Percentiles rank a stretch among this genome's conserved stretches.
phyloP scores from a whole-genome alignment of 2,113 vertebrate genomes.

The Phoxinus phoxinus region DNA sequence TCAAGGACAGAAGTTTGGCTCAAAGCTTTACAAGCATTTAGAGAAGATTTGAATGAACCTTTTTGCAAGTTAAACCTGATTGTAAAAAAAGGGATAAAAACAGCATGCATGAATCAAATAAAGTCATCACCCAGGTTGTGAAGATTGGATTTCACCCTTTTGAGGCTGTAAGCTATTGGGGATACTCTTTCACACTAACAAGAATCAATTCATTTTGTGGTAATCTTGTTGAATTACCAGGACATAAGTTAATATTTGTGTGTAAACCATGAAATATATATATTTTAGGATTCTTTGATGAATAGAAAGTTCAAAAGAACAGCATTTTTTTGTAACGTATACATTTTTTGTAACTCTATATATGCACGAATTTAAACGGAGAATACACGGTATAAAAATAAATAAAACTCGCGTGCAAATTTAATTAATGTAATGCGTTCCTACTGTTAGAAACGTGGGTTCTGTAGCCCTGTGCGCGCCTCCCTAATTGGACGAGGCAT shows the following conservation, averaged over 20 bases:
- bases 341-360: not conserved
- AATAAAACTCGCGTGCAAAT: too few species aligned
- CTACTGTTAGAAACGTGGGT: too few species aligned
- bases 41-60: not conserved
- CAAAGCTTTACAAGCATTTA: not conserved
- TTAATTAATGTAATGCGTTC: too few species aligned
- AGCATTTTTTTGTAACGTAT: not conserved
- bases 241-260: not conserved
- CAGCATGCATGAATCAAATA: not conserved
- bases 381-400: too few species aligned
- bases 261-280: not conserved
- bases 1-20: not conserved
- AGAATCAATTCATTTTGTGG: not conserved
- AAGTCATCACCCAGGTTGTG: not conserved
- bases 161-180: not conserved
- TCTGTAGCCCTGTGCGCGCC: too few species aligned
- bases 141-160: not conserved
- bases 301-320: not conserved
- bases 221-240: not conserved
- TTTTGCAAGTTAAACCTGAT: not conserved
- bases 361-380: too few species aligned
- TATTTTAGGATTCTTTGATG: not conserved
- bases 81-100: not conserved
- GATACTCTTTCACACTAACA: not conserved
- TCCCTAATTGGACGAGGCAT: too few species aligned